Conservation (phyloP, 2,113 vertebrate genomes). For the Seriola quinqueradiata region DNA sequence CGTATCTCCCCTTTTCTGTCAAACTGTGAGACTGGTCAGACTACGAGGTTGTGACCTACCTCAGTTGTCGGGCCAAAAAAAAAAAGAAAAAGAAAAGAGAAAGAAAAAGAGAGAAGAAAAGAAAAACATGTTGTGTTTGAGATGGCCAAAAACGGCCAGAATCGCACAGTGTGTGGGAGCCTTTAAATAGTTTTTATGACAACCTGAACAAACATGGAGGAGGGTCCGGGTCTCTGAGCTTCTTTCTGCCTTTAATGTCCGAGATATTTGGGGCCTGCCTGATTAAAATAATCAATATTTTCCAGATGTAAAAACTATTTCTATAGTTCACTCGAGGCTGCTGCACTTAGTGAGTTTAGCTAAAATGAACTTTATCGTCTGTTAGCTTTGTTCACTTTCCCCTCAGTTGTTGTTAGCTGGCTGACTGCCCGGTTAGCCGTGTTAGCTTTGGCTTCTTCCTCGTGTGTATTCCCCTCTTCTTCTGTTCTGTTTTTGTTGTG, state of each 20-base stretch:
- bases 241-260: conserved; percentile 14
- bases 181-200: conserved; percentile 46
- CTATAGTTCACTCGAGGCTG: neutral
- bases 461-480: no score
- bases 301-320: neutral
- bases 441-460: no score
- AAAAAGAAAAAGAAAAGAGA: neutral
- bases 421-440: no score
- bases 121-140: conserved; percentile 26
- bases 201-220: conserved; percentile 29
- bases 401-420: no score
- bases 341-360: neutral
- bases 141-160: conserved; percentile 14
- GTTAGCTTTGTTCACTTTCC: no score
- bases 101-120: conserved; percentile 8
- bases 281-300: neutral
- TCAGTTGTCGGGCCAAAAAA: conserved; percentile 4
- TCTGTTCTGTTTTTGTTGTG: no score
- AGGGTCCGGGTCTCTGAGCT: neutral
- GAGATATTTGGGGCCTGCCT: neutral
- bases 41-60: neutral
- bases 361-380: no score
- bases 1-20: neutral
- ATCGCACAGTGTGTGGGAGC: conserved; percentile 15
- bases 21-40: neutral